phyloP scores from a whole-genome alignment of 2,113 vertebrate genomes.

The Nanorana parkeri region DNA sequence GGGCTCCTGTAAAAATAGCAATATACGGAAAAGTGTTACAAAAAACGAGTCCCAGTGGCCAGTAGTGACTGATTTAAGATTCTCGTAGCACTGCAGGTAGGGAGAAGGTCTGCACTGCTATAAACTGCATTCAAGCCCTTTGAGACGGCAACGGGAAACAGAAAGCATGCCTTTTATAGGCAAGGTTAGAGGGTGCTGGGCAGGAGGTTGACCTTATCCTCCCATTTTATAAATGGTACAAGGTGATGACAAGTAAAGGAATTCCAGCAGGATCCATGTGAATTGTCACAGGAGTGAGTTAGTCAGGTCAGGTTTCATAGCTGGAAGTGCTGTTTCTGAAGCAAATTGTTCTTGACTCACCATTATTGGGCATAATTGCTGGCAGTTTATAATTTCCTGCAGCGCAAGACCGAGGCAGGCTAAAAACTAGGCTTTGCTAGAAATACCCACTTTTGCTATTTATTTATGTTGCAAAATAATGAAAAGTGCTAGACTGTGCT shows the following conservation, averaged over 20 bases:
- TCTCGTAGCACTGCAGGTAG: background rate
- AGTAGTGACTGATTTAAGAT: constrained; percentile 3
- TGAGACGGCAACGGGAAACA: constrained; percentile 16
- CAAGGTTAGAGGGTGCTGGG: constrained; percentile 60
- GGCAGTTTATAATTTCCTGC: no score
- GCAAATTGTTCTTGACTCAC: no score
- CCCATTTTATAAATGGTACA: constrained; percentile 59
- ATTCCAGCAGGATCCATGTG: constrained; percentile 59
- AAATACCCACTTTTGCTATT: no score
- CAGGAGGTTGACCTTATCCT: constrained; percentile 17
- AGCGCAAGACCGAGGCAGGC: no score
- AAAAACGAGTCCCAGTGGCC: constrained; percentile 33
- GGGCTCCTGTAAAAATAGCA: constrained; percentile 50
- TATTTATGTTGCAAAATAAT: no score
- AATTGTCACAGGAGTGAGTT: constrained; percentile 61
- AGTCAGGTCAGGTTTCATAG: constrained; percentile 41
- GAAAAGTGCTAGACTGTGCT: no score
- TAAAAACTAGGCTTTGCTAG: no score
- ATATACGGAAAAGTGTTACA: constrained; percentile 28
- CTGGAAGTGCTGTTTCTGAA: no score
- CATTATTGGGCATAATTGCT: no score
- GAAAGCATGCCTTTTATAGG: constrained; percentile 67
- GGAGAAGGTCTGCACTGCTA: constrained; percentile 53
- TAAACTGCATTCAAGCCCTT: constrained; percentile 54
- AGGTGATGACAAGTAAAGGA: constrained; percentile 66